phyloP scores from a whole-genome alignment of 2,113 vertebrate species.

The Gracilinanus agilis region DNA sequence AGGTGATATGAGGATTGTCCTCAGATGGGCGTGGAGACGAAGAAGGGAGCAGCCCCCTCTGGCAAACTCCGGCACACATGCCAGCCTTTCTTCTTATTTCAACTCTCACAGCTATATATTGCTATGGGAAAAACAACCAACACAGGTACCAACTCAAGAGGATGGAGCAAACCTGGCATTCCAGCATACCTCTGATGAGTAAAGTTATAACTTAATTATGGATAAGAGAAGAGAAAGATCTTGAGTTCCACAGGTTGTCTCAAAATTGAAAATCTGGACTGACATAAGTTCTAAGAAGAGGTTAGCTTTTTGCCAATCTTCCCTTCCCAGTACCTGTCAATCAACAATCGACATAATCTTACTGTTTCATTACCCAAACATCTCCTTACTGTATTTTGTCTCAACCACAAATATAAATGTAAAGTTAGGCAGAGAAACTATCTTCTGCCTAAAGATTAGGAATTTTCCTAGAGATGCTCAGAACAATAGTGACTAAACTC shows the following conservation, averaged over 20 bases:
- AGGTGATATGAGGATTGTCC: too few relatives aligned
- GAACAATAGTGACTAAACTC: background rate
- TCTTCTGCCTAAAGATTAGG: background rate
- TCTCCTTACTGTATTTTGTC: background rate
- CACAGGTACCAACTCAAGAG: background rate
- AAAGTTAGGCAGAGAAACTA: background rate
- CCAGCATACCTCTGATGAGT: background rate
- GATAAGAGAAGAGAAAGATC: background rate
- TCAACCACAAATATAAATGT: background rate
- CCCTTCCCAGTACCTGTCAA: background rate
- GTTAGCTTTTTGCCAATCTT: background rate
- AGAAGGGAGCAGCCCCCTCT: too few relatives aligned
- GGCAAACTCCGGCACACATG: too few relatives aligned
- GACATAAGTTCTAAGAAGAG: background rate
- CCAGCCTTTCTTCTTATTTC: too few relatives aligned
- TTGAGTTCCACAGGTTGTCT: background rate
- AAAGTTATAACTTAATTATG: background rate
- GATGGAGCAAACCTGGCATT: background rate
- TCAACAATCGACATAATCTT: background rate
- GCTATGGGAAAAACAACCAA: too few relatives aligned
- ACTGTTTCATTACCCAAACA: background rate
- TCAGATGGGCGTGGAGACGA: too few relatives aligned
- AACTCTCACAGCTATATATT: too few relatives aligned
- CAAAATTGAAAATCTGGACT: background rate
- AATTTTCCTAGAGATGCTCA: background rate